Conservation (phyloP, 2,888 invertebrate species). For the Torymus aiolomorphi region DNA sequence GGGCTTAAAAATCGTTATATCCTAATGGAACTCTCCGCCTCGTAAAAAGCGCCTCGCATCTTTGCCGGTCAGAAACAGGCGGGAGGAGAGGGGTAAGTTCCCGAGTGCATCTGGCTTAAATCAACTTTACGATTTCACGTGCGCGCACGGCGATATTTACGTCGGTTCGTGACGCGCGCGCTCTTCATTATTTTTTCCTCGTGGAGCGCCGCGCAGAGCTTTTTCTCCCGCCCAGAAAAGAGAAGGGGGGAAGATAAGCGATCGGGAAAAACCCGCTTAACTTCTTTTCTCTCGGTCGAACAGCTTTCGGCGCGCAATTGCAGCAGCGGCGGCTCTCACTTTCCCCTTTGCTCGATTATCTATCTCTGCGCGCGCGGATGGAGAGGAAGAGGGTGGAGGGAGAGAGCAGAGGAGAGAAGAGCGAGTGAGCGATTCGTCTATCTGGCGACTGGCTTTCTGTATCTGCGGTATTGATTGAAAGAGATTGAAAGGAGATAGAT, state of each 20-base stretch:
- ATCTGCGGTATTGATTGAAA: no score
- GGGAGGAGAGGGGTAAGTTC: neutral
- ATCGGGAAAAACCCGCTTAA: conserved; percentile 33
- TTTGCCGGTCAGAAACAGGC: neutral
- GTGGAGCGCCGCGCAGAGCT: neutral
- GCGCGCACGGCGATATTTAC: conserved; percentile 57
- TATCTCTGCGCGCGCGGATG: neutral
- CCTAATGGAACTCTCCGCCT: neutral
- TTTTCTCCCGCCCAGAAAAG: neutral
- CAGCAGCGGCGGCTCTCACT: neutral
- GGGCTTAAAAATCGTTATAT: neutral
- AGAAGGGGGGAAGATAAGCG: neutral
- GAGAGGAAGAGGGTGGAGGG: conserved; percentile 12
- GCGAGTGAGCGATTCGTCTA: conserved; percentile 13
- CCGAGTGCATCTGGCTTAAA: conserved; percentile 42
- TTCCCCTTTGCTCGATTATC: neutral
- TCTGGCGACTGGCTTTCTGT: no score
- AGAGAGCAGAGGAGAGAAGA: conserved; percentile 18
- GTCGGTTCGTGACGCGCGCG: conserved; percentile 36
- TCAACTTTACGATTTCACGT: conserved; percentile 41
- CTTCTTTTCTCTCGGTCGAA: conserved; percentile 25
- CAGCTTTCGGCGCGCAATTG: conserved; percentile 10
- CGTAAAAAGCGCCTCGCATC: no score
- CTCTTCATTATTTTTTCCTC: conserved; percentile 44
- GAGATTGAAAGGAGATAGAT: no score